phyloP scores from a whole-genome alignment of 2,888 invertebrate species.

The Dioctria linearis region DNA sequence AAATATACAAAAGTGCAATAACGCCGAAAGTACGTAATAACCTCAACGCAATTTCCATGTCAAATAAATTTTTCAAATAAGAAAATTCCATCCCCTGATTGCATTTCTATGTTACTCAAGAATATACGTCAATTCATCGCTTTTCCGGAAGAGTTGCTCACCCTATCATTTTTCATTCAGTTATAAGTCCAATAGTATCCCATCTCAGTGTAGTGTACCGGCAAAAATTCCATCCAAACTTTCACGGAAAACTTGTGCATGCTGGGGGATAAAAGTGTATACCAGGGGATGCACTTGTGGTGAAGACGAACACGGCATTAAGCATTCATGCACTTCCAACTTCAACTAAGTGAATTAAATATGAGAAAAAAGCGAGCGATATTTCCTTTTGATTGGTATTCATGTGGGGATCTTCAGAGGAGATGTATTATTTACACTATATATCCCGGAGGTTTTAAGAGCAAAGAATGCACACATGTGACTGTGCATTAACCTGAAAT shows the following conservation, averaged over 20 bases:
- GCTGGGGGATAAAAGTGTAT: neutral
- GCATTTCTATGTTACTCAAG: neutral
- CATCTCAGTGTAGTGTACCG: neutral
- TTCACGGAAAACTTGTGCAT: neutral
- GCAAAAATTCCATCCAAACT: neutral
- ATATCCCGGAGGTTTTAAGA: no score
- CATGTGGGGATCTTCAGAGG: no score
- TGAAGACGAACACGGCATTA: slow-evolving; percentile 27
- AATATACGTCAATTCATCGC: neutral
- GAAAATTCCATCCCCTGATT: neutral
- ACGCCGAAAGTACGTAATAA: neutral
- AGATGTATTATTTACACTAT: no score
- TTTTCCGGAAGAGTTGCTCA: neutral
- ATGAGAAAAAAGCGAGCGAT: slow-evolving; percentile 47
- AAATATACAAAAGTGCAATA: no score
- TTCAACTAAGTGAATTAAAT: slow-evolving; percentile 55
- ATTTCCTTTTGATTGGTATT: no score
- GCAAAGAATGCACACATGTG: no score
- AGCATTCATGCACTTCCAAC: slow-evolving; percentile 53
- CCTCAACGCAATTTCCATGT: slow-evolving; percentile 10
- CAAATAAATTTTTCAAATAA: neutral
- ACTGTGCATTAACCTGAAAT: no score
- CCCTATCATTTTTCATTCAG: slow-evolving; percentile 3
- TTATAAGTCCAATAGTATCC: neutral
- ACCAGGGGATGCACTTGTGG: slow-evolving; percentile 1